phyloP scores from a whole-genome alignment of 2,888 invertebrate genomes.

The Hyposoter didymator region DNA sequence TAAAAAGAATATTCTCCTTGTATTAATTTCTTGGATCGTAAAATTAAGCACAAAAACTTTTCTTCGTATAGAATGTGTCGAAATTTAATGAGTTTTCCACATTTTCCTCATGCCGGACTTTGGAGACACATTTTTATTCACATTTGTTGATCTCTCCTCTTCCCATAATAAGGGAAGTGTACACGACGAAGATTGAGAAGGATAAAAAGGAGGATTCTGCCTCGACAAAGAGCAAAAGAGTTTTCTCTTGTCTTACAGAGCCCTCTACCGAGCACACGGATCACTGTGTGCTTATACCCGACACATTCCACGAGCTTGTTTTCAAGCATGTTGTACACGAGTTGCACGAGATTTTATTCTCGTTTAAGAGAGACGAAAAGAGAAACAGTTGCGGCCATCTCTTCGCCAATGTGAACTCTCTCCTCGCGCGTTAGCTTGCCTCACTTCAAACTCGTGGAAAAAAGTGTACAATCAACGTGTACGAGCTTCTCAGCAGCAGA shows the following conservation, averaged over 20 bases:
- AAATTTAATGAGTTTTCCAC: background rate
- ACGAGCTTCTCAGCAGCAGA: slow-evolving; percentile 18
- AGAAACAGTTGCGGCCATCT: slow-evolving; percentile 42
- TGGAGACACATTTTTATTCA: background rate
- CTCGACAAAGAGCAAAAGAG: slow-evolving; percentile 59
- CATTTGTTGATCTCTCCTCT: background rate
- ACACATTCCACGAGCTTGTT: slow-evolving; percentile 80
- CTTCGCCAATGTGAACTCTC: slow-evolving; percentile 52
- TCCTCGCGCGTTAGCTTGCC: slow-evolving; percentile 65
- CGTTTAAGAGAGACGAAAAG: slow-evolving; percentile 59
- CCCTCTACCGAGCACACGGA: slow-evolving; percentile 57
- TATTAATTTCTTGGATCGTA: background rate
- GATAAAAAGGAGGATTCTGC: slow-evolving; percentile 61
- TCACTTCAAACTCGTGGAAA: slow-evolving; percentile 24
- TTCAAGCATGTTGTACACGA: slow-evolving; percentile 77
- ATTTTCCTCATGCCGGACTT: background rate
- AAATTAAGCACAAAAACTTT: background rate
- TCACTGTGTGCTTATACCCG: slow-evolving; percentile 66
- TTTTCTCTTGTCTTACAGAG: slow-evolving; percentile 48
- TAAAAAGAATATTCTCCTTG: background rate
- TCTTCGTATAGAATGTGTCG: background rate
- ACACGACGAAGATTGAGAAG: slow-evolving; percentile 49
- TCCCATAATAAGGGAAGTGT: slow-evolving; percentile 48
- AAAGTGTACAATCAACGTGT: slow-evolving; percentile 53
- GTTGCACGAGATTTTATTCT: slow-evolving; percentile 63